Evolutionary conservation across 2,797 vertebrate species (phyloP), one percentile per base, ranked within the genome.

Genomic region (Lycodopsis pacificus): DNA sequence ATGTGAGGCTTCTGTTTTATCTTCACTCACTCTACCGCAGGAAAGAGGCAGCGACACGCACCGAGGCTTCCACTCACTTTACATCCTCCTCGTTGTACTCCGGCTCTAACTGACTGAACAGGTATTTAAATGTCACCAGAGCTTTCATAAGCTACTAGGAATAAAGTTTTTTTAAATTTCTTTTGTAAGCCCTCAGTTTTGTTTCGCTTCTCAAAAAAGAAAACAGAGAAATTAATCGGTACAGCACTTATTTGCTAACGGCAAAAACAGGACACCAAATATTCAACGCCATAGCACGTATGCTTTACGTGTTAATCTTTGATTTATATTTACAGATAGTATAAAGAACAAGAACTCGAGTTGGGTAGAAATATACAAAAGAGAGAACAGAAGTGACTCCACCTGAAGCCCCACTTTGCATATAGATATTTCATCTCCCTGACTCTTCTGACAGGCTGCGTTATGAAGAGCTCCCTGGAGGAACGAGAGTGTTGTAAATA

Each of bases 401-500:
- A n/a, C n/a, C n/a, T 48, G 14, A n/a, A 73, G 58, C 46, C 51
- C 13, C 53, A 56, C 42, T 80, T 70, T 88, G 77, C 79, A 82
- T 86, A 69, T 65, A 77, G 63, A 80, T 79, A 62, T 68, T 81
- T 51, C 44, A 71, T 62, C 36, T 65, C 27, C 34, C 68, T 40
- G 70, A 57, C 74, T 73, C 19, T 46, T 15, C 36, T 22, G n/a
- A n/a, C n/a, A n/a, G n/a, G n/a, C n/a, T 14, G 62, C 19, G n/a
- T 87, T 85, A 86, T 80, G 76, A 80, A 87, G 44, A 51, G 48
- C 20, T 87, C 73, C 80, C 79, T 0, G 2, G 77, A 73, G 77
- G 64, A 82, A 10, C 5, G 1, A 6, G 42, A 8, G 4, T 1
- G 48, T 64, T 72, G 65, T 87, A 80, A 75, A 84, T 71, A 76